phyloP scores from a whole-genome alignment of 2,888 invertebrate species.

The Sipunculus nudus region DNA sequence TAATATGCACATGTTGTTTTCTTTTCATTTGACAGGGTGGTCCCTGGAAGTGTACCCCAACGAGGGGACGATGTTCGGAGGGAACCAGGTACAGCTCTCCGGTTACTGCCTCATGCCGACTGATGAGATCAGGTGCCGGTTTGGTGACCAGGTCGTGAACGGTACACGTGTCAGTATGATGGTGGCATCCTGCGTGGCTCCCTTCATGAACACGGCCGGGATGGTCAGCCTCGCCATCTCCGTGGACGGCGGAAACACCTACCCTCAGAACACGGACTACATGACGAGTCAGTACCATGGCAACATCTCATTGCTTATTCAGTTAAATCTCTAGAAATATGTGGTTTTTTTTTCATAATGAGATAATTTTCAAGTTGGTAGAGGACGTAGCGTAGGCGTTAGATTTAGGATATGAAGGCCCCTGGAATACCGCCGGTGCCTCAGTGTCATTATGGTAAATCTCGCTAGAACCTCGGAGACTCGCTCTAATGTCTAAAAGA shows the following conservation, averaged over 20 bases:
- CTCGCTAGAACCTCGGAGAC: too few relatives aligned
- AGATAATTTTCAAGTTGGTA: too few relatives aligned
- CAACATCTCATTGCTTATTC: too few relatives aligned
- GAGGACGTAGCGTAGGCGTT: too few relatives aligned
- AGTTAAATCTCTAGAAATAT: too few relatives aligned
- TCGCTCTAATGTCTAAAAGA: too few relatives aligned
- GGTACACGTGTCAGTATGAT: conserved; percentile 38
- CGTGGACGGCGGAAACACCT: conserved; percentile 79
- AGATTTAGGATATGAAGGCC: too few relatives aligned
- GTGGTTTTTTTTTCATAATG: too few relatives aligned
- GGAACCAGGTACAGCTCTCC: conserved; percentile 94
- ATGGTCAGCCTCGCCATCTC: conserved; percentile 88
- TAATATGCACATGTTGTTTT: too few relatives aligned
- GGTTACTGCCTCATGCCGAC: conserved; percentile 87
- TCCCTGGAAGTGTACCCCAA: conserved; percentile 45
- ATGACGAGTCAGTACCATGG: conserved; percentile 80
- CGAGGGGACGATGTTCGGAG: conserved; percentile 94
- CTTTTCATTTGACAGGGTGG: conserved; percentile 10
- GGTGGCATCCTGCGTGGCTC: conserved; percentile 86
- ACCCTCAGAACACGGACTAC: conserved; percentile 87
- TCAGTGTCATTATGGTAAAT: too few relatives aligned
- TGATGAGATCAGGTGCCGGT: conserved; percentile 74
- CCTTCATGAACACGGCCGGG: conserved; percentile 85
- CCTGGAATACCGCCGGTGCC: too few relatives aligned
- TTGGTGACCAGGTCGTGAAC: conserved; percentile 54